Conservation (phyloP, 1,140 invertebrate genomes). For the Drosophila virilis region DNA sequence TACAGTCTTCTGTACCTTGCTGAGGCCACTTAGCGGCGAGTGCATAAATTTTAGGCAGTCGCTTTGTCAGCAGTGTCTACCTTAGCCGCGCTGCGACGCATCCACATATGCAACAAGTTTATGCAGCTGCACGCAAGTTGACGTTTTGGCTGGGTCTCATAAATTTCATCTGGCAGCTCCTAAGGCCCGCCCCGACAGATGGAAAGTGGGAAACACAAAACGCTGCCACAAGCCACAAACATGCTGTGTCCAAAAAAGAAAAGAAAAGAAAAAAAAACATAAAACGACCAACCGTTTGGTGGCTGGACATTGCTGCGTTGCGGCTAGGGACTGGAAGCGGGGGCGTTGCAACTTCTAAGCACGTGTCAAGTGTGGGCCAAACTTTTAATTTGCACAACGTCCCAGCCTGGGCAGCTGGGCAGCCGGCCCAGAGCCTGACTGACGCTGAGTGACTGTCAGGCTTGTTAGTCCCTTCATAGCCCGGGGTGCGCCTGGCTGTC, state of each 20-base stretch:
- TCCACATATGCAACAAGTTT: conserved; percentile 70
- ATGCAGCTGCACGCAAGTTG: conserved; percentile 71
- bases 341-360: conserved; percentile 59
- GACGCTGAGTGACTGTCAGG: conserved; percentile 78
- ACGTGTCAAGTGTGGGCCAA: conserved; percentile 77
- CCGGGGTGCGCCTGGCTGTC: conserved; percentile 65
- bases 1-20: too few species aligned
- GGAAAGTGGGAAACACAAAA: conserved; percentile 31
- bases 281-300: neutral
- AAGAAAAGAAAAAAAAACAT: neutral
- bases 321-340: neutral
- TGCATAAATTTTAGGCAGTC: neutral
- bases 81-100: conserved; percentile 2
- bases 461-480: conserved; percentile 71
- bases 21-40: neutral
- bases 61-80: neutral
- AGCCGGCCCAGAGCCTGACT: conserved; percentile 43
- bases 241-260: conserved; percentile 38
- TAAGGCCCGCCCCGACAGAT: conserved; percentile 26
- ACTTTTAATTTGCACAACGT: conserved; percentile 74
- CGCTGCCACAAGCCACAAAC: conserved; percentile 65
- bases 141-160: conserved; percentile 53
- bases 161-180: conserved; percentile 53
- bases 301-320: conserved; percentile 8
- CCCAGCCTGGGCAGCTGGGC: neutral